Percentiles rank a stretch among this genome's conserved stretches.
These are phyloP conservation scores for Ceratoteleas bidentatus DNA, from an alignment of 1,140 invertebrate species.

Conservation along the genomic window DNA sequence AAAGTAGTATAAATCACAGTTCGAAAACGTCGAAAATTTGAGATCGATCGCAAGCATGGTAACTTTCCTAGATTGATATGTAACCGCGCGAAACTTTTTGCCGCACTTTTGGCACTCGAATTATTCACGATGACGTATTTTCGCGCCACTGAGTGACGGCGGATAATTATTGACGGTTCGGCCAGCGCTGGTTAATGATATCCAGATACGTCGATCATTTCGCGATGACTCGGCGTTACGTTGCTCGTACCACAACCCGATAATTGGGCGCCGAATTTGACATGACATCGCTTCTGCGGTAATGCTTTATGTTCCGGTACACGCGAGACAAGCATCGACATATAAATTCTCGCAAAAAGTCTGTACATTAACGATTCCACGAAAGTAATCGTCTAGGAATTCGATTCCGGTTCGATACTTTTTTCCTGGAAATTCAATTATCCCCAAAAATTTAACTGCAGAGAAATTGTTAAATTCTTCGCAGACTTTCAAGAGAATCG, in stretches of 20 bases:
- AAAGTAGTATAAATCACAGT: too few species aligned
- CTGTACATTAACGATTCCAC: background rate
- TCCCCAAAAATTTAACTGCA: too few species aligned
- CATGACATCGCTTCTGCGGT: slow-evolving; percentile 49
- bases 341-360: background rate
- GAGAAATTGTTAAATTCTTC: too few species aligned
- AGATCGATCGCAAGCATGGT: background rate
- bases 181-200: slow-evolving; percentile 46
- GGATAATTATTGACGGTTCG: slow-evolving; percentile 46
- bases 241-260: slow-evolving; percentile 26
- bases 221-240: slow-evolving; percentile 42
- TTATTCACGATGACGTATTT: slow-evolving; percentile 47
- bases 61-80: background rate
- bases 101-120: slow-evolving; percentile 21
- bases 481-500: too few species aligned
- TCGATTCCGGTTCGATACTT: background rate
- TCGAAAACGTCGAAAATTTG: too few species aligned
- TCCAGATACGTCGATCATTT: slow-evolving; percentile 57
- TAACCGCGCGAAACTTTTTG: background rate
- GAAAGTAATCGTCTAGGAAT: background rate
- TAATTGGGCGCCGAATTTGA: slow-evolving; percentile 44
- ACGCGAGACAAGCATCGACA: slow-evolving; percentile 14
- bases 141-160: slow-evolving; percentile 41
- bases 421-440: background rate
- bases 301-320: slow-evolving; percentile 40